Evolutionary conservation across 2,888 invertebrate genomes (phyloP).

Genomic region (Deilephila elpenor): DNA sequence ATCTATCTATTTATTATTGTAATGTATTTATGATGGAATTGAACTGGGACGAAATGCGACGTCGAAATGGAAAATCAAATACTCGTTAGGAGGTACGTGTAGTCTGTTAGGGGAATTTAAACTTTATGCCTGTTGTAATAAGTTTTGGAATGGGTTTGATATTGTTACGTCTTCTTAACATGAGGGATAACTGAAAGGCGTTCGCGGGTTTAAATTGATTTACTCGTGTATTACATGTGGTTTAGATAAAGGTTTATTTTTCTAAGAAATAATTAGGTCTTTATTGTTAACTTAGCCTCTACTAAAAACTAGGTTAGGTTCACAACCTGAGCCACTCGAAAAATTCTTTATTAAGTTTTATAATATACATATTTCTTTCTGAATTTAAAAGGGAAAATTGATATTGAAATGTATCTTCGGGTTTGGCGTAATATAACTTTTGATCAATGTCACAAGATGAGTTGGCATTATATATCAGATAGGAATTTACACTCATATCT

Average conservation of each 20-base stretch:
- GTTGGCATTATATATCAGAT: no score
- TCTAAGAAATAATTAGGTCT: no score
- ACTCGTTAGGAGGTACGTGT: conserved; percentile 53
- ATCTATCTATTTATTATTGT: conserved; percentile 37
- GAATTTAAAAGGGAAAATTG: no score
- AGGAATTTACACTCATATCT: no score
- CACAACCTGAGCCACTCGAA: no score
- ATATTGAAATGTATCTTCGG: no score
- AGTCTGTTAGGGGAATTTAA: conserved; percentile 43
- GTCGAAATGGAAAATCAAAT: conserved; percentile 64
- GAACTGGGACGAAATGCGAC: conserved; percentile 55
- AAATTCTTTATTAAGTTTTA: no score
- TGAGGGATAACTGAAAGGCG: conserved; percentile 38
- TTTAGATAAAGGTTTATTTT: conserved; percentile 2
- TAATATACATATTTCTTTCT: no score
- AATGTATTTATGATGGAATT: conserved; percentile 56
- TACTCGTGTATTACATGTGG: background rate
- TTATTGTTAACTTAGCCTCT: no score
- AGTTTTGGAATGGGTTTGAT: conserved; percentile 36
- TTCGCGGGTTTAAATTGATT: conserved; percentile 29
- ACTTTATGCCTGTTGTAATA: conserved; percentile 48
- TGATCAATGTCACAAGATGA: no score
- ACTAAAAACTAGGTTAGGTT: no score
- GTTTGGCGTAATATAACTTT: no score
- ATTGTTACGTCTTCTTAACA: conserved; percentile 34